A percentile compares a stretch with the other conserved stretches of the same genome.
phyloP scores from a whole-genome alignment of 2,797 vertebrate genomes.

The Galaxias olidus region DNA sequence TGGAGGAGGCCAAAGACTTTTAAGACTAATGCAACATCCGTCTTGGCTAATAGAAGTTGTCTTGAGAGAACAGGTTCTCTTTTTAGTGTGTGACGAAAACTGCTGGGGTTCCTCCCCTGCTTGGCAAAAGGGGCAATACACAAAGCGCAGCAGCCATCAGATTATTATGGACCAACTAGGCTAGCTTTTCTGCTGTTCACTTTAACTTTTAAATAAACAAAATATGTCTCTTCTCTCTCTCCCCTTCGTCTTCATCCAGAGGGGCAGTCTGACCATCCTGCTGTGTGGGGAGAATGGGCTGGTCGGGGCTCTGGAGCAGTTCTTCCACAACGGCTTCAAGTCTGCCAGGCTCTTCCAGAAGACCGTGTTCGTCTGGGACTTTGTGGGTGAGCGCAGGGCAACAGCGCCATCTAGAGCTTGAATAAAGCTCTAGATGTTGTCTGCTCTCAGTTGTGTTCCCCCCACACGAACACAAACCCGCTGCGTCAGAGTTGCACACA shows the following conservation, averaged over 20 bases:
- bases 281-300: constrained; percentile 89
- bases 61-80: no score
- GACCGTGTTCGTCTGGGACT: constrained; percentile 94
- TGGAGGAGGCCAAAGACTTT: neutral
- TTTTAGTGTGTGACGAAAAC: no score
- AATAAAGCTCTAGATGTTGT: neutral
- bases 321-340: constrained; percentile 92
- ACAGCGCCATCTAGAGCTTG: constrained; percentile 19
- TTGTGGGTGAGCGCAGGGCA: constrained; percentile 82
- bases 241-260: constrained; percentile 64
- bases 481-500: no score
- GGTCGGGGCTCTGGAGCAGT: constrained; percentile 87
- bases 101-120: no score
- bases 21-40: no score
- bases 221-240: neutral
- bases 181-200: neutral
- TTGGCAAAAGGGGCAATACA: no score
- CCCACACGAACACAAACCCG: neutral
- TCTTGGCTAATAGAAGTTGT: no score
- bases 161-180: neutral
- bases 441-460: neutral
- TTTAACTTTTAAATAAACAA: no score
- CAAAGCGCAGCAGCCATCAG: no score
- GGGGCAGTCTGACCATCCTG: constrained; percentile 89
- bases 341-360: constrained; percentile 92